Evolutionary conservation across 1,140 invertebrate species (phyloP).

Genomic region (Ephestia elutella): DNA sequence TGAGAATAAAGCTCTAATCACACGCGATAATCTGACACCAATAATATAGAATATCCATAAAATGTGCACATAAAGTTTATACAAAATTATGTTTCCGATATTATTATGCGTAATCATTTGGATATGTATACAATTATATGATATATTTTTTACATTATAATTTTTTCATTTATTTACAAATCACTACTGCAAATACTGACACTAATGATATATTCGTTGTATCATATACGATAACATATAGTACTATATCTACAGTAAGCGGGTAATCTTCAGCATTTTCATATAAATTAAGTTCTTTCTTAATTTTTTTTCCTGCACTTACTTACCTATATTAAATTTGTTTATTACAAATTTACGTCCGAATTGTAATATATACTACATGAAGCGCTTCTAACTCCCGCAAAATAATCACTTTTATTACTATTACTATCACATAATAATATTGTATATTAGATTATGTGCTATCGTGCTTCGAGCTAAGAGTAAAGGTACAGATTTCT

Average conservation of each 20-base stretch:
- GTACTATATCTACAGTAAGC: not conserved
- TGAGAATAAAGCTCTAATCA: not conserved
- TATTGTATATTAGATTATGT: no score
- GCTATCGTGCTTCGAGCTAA: not conserved
- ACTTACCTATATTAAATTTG: no score
- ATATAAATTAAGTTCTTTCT: not conserved
- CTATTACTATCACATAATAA: not conserved
- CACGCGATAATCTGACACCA: not conserved
- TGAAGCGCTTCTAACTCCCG: not conserved
- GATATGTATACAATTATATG: constrained; percentile 7
- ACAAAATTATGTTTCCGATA: constrained; percentile 9
- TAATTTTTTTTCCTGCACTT: no score
- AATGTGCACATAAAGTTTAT: constrained; percentile 12
- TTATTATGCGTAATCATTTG: not conserved
- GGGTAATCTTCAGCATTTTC: not conserved
- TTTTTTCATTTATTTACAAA: not conserved
- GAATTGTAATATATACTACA: no score
- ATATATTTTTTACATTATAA: constrained; percentile 6
- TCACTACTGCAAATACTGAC: constrained; percentile 1
- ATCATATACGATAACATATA: not conserved
- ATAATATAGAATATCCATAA: constrained; percentile 3
- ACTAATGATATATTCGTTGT: constrained; percentile 8
- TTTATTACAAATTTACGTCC: no score
- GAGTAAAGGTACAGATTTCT: not conserved
- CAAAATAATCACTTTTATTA: not conserved